Base-by-base conservation (phyloP, 2,797 vertebrate genomes). In the Zenarchopterus dispar region DNA sequence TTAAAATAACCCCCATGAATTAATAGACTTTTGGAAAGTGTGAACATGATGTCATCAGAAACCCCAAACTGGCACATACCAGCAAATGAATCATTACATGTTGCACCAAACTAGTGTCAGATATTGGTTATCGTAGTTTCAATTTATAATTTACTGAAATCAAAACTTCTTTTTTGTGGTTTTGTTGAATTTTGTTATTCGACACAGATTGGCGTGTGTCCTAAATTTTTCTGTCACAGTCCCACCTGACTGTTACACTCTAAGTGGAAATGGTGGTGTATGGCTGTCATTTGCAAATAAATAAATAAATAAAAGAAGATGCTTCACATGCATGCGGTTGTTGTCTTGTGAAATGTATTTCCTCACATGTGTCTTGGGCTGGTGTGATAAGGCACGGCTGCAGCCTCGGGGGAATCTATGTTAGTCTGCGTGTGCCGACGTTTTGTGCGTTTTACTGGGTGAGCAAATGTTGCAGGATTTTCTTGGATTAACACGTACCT, bases 401-500 rank as follows among this genome's bases (percentile, higher is more conserved):
- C 18, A 50, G 55, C 48, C 62, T 75, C 23, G 67, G 73, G 75
- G 73, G 72, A 82, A 75, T 76, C 69, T 62, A 59, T 68, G 57
- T 68, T 44, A 33, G 56, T 54, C 67, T 68, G 49, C 46, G 41
- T 22, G 58, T 66, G 36, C 48, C 60, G 53, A 2, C 77, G 60
- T 63, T 60, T 56, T 46, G 60, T 43, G 54, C 52, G 59, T 67
- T 73, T 51, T 52, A 44, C 52, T 76, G 56, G 52, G 43, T 78
- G 75, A 71, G 68, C 57, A 60, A 70, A 79, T 75, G 47, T 69
- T 56, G 70, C 73, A 41, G 62, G 53, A 65, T 75, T 85, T 73
- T 75, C 70, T 68, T 72, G 71, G 72, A 84, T 85, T 84, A 88
- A 84, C 83, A 78, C 75, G 62, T 80, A 62, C 73, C 51, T 56